phyloP scores from a whole-genome alignment of 37 sponge, comb jelly and placozoan species.

The Bolinopsis microptera region DNA sequence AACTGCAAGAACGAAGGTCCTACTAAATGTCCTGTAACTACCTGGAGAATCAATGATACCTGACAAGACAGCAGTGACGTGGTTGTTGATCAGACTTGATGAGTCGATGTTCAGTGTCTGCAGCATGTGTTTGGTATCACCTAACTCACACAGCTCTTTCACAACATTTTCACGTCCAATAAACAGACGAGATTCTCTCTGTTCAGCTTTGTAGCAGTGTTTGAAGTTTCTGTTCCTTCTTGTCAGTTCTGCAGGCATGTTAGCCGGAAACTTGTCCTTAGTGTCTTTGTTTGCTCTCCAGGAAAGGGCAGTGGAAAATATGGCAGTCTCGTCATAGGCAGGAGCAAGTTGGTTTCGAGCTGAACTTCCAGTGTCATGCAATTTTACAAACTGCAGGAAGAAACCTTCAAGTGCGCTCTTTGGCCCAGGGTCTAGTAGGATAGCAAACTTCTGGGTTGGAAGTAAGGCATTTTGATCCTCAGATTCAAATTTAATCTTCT shows the following conservation, averaged over 20 bases:
- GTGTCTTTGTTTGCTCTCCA: background rate
- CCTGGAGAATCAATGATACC: slow-evolving; percentile 15
- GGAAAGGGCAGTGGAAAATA: background rate
- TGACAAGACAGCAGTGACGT: slow-evolving; percentile 28
- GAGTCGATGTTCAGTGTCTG: slow-evolving; percentile 35
- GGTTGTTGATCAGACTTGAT: slow-evolving; percentile 15
- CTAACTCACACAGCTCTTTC: slow-evolving; percentile 28
- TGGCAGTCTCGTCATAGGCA: slow-evolving; percentile 35
- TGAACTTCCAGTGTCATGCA: slow-evolving; percentile 21
- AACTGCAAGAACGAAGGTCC: slow-evolving; percentile 8
- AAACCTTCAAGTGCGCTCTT: background rate
- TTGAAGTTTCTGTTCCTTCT: slow-evolving; percentile 46
- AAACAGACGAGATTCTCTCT: slow-evolving; percentile 29
- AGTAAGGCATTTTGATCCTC: slow-evolving; percentile 24
- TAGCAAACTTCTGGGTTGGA: background rate
- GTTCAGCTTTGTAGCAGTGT: slow-evolving; percentile 19
- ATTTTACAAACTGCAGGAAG: slow-evolving; percentile 21
- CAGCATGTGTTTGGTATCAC: slow-evolving; percentile 5
- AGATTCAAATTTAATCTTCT: slow-evolving; percentile 38
- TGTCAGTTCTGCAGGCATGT: slow-evolving; percentile 37
- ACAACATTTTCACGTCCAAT: slow-evolving; percentile 46
- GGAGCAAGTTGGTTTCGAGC: background rate
- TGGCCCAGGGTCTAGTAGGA: background rate
- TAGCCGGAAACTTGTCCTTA: slow-evolving; percentile 1
- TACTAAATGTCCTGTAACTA: background rate